Evolutionary conservation across 2,113 vertebrate species (phyloP).

Genomic region (Nycticorax nycticorax): DNA sequence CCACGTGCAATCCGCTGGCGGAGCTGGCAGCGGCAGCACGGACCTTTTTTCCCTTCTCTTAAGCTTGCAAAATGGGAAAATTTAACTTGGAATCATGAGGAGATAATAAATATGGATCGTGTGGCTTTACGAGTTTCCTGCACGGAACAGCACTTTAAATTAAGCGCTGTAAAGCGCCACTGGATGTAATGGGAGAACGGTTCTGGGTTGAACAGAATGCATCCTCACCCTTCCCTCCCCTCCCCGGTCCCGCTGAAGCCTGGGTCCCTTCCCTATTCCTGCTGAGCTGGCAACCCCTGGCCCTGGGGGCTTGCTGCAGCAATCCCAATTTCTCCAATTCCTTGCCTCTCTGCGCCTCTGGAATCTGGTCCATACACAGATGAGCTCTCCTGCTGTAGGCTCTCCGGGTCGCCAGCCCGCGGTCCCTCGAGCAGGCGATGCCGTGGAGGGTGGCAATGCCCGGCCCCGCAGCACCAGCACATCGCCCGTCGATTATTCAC

Average conservation of each 20-base stretch:
- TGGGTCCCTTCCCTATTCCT: neutral
- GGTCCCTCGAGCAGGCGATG: neutral
- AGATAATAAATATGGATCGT: neutral
- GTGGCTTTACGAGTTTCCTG: neutral
- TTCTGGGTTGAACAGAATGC: neutral
- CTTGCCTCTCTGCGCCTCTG: neutral
- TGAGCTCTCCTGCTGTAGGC: neutral
- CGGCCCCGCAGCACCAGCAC: rapidly evolving
- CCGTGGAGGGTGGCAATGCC: neutral
- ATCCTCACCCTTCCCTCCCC: neutral
- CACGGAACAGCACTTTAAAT: neutral
- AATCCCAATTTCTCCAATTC: neutral
- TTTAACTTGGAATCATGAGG: neutral
- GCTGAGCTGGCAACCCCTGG: neutral
- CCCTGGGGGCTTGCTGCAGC: neutral
- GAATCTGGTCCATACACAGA: neutral
- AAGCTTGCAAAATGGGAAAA: neutral
- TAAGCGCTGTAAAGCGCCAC: neutral
- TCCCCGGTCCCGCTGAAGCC: neutral
- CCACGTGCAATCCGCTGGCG: rapidly evolving
- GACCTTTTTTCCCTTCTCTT: neutral
- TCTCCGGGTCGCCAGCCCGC: neutral
- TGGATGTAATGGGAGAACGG: neutral
- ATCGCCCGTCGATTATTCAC: rapidly evolving
- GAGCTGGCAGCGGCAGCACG: neutral